These are phyloP conservation scores for Agrotis ipsilon DNA, from an alignment of 2,888 invertebrate species.

Conservation along the genomic window DNA sequence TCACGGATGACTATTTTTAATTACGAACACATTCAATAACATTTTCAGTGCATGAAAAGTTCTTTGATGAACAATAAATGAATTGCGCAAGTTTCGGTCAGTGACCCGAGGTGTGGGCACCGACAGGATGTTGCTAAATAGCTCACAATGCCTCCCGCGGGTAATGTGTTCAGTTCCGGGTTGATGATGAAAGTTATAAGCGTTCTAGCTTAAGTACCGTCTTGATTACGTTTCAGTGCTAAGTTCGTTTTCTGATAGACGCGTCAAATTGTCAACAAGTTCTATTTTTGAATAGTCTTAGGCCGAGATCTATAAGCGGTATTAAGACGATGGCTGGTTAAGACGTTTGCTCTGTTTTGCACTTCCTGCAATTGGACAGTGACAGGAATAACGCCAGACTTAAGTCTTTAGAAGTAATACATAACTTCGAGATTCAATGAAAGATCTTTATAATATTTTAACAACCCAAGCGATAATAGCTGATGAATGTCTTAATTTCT, in stretches of 20 bases:
- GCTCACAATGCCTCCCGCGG: conserved; percentile 74
- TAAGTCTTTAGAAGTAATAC: too few species aligned
- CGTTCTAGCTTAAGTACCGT: conserved; percentile 23
- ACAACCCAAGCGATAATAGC: too few species aligned
- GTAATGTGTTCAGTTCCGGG: conserved; percentile 73
- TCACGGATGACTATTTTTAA: conserved; percentile 20
- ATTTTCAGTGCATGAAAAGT: conserved; percentile 54
- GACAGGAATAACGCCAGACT: too few species aligned
- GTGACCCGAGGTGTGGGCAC: conserved; percentile 64
- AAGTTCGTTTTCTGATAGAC: not conserved
- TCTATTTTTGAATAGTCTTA: not conserved
- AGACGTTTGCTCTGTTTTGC: too few species aligned
- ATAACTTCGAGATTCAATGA: too few species aligned
- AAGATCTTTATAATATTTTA: too few species aligned
- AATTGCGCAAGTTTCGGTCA: conserved; percentile 60
- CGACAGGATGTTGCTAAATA: conserved; percentile 74
- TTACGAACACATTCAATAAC: conserved; percentile 31
- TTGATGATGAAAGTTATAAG: conserved; percentile 56
- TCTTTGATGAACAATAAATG: conserved; percentile 50
- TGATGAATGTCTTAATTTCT: too few species aligned
- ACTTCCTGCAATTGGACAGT: too few species aligned
- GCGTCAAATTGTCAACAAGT: not conserved
- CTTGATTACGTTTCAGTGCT: conserved; percentile 25
- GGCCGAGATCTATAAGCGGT: not conserved
- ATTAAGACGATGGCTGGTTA: too few species aligned